These are phyloP conservation scores for Diarsia dahlii DNA, from an alignment of 2,888 invertebrate species.

Conservation along the genomic window DNA sequence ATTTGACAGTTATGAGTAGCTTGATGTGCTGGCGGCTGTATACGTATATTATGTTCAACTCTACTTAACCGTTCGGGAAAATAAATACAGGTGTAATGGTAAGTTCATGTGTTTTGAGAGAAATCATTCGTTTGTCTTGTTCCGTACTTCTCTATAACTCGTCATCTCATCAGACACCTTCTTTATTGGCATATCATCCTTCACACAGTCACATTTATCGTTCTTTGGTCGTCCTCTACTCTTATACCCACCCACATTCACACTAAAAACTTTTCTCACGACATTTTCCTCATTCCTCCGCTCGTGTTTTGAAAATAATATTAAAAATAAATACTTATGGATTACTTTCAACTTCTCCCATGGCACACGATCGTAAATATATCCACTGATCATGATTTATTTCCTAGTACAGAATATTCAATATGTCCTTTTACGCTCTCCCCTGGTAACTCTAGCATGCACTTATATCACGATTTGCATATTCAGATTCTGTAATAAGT, in stretches of 20 bases:
- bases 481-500: slow-evolving; percentile 21
- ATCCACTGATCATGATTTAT: slow-evolving; percentile 24
- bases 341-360: slow-evolving; percentile 1
- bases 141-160: too few relatives aligned
- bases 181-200: too few relatives aligned
- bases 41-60: background rate
- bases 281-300: too few relatives aligned
- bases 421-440: slow-evolving; percentile 11
- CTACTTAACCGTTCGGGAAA: background rate
- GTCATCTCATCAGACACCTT: too few relatives aligned
- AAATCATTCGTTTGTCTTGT: background rate
- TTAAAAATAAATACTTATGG: background rate
- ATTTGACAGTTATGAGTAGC: too few relatives aligned
- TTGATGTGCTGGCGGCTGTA: too few relatives aligned
- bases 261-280: too few relatives aligned
- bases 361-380: slow-evolving; percentile 31
- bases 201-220: too few relatives aligned
- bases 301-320: background rate
- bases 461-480: slow-evolving; percentile 30
- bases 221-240: too few relatives aligned
- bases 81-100: background rate
- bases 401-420: slow-evolving; percentile 27
- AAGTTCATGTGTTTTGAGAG: background rate
- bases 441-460: slow-evolving; percentile 8
- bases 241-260: too few relatives aligned